Evolutionary conservation across 2,888 invertebrate genomes (phyloP), one percentile per base, ranked within the genome.

Genomic region (Desoria tigrina): DNA sequence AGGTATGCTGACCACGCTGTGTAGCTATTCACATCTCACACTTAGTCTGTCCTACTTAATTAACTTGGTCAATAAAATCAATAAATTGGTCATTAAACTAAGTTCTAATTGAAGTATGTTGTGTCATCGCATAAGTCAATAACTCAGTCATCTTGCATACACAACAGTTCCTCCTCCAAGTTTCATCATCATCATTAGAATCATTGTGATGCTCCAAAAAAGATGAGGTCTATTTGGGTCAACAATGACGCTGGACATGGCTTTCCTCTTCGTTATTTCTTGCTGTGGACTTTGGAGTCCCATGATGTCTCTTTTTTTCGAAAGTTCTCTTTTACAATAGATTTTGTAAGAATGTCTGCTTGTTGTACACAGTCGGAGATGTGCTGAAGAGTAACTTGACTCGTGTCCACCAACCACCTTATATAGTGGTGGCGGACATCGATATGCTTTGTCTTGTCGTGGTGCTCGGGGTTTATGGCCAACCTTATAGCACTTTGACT

Each of bases 391-490:
- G 42, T 26, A 53, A 61, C 23, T 50, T 18, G n/a, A n/a, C n/a
- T n/a, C n/a, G n/a, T n/a, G n/a, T n/a, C n/a, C n/a, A n/a, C n/a
- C n/a, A n/a, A n/a, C n/a, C n/a, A n/a, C n/a, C n/a, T n/a, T n/a
- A n/a, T n/a, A n/a, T n/a, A n/a, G n/a, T n/a, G n/a, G n/a, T 71
- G 69, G n/a, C 69, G 32, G 0, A 77, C 56, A 24, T 64, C 71
- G 16, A 77, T 77, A 55, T 78, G 77, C 50, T 77, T 77, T 0
- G 73, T 74, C 27, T 69, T 55, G 4, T 62, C 45, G 42, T 74
- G 74, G 24, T 66, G 63, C 37, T 72, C 73, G 1, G 71, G 69
- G 51, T 77, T 77, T 1, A 73, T 55, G 1, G 69, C 67, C 6
- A 77, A 37, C 16, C 59, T 68, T 6, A 75, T 71, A 2, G 74